Base-by-base conservation (phyloP, 2,888 invertebrate genomes). In the Torymus auratus region DNA sequence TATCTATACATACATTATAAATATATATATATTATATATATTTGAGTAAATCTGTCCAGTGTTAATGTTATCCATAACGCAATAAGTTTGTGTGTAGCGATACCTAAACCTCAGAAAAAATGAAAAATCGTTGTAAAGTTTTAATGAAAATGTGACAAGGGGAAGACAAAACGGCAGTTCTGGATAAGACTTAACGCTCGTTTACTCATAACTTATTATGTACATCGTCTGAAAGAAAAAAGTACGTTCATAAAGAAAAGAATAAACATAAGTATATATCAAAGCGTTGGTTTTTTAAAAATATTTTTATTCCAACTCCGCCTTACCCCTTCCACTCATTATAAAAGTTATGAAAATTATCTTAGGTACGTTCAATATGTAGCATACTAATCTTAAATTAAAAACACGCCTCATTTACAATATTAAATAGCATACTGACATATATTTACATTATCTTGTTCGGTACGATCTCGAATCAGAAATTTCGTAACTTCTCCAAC, bases 131-230 rank as follows among this genome's bases (percentile, higher is more conserved):
- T 78, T 82, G 73, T 77, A 82, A 82, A 78, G 55, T 78, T 78
- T 64, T 72, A 78, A 78, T 64, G 52, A 61, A 50, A 71, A 65
- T 60, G 76, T 80, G 82, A 82, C 83, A 82, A 84, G 84, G 83
- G 85, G 85, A 86, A 85, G 80, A 83, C 82, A 80, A 84, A 79
- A 84, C 81, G 84, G 84, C 84, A 84, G 85, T 87, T 87, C 83
- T 87, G 89, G 90, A 89, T 89, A 89, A 89, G 85, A 87, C 84
- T 87, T 88, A 88, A 89, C 87, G 86, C 89, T 89, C 88, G 85
- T 87, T 90, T 90, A 90, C 89, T 90, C 89, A 89, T 89, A 89
- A 90, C 86, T 89, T 89, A 89, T 89, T 88, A 89, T 90, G 89
- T 89, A 90, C 87, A 88, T 89, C 88, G 88, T 89, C 87, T 87